phyloP scores from a whole-genome alignment of 2,113 vertebrate species.

The Catharus fuscescens region DNA sequence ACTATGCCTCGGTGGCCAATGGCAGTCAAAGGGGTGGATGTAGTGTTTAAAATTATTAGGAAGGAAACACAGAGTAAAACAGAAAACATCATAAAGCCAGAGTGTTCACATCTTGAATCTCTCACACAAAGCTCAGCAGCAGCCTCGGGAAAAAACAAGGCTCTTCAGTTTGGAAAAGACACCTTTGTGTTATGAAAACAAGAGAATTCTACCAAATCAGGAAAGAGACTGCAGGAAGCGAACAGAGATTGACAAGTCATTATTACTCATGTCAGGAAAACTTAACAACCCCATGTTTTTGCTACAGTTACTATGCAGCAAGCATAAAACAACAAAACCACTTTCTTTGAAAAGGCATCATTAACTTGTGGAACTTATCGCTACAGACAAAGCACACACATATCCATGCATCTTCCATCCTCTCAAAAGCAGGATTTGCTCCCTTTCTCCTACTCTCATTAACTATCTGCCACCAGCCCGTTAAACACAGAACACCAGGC shows the following conservation, averaged over 20 bases:
- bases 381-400: background rate
- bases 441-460: background rate
- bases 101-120: background rate
- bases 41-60: background rate
- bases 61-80: background rate
- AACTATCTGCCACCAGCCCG: background rate
- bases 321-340: background rate
- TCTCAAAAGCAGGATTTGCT: background rate
- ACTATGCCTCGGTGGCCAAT: background rate
- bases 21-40: background rate
- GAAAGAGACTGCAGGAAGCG: background rate
- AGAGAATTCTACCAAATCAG: background rate
- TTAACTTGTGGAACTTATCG: background rate
- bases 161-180: background rate
- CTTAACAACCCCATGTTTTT: background rate
- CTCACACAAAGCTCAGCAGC: background rate
- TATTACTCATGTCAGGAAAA: background rate
- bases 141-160: background rate
- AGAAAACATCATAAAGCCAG: background rate
- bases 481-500: background rate
- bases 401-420: background rate
- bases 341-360: background rate
- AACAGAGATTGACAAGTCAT: background rate
- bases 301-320: background rate
- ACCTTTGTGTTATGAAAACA: background rate